phyloP scores from a whole-genome alignment of 2,797 vertebrate genomes.

The Threskiornis aethiopicus region DNA sequence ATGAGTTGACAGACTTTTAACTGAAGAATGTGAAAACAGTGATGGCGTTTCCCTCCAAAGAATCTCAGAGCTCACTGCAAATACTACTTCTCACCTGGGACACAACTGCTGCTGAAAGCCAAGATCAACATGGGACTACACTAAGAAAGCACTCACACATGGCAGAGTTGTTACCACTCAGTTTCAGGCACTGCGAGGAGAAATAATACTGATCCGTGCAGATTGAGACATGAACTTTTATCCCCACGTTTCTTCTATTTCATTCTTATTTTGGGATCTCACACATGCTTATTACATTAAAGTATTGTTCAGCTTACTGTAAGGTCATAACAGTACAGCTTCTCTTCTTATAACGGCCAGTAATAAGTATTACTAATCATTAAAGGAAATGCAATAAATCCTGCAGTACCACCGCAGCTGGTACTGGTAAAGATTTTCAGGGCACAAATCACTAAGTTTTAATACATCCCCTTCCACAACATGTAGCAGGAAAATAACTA shows the following conservation, averaged over 20 bases:
- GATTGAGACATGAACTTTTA: not conserved
- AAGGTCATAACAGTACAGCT: not conserved
- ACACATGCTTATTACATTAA: not conserved
- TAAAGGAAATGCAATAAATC: not conserved
- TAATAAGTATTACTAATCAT: not conserved
- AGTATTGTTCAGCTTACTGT: not conserved
- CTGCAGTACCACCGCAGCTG: not conserved
- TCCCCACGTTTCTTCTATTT: not conserved
- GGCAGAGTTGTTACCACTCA: not conserved
- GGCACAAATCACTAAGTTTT: not conserved
- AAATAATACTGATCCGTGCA: not conserved
- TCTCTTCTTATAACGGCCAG: not conserved
- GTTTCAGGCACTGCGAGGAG: not conserved
- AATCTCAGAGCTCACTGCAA: not conserved
- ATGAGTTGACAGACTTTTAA: not conserved
- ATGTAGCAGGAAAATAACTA: not conserved
- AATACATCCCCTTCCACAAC: not conserved
- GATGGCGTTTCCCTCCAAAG: not conserved
- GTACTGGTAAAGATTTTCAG: not conserved
- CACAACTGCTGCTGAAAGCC: not conserved
- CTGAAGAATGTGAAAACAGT: not conserved
- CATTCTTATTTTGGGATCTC: not conserved
- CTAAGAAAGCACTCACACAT: not conserved
- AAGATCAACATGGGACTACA: not conserved
- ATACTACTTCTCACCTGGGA: not conserved